Base-by-base conservation (phyloP, 2,797 vertebrate species). In the Gymnocypris eckloni region DNA sequence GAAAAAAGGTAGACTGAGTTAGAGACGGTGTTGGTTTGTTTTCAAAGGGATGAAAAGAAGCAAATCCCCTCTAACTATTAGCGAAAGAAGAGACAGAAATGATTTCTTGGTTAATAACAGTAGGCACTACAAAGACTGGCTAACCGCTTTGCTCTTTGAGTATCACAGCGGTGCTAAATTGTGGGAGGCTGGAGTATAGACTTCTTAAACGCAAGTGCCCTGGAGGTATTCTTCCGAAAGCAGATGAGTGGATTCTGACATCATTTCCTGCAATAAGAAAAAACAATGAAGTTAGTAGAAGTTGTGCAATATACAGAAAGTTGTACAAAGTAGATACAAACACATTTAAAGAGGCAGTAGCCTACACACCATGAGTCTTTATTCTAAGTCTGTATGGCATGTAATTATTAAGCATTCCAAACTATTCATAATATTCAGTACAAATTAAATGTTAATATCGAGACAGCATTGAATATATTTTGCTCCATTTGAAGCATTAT, bases 11-110 rank as follows among this genome's bases (percentile, higher is more conserved):
- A 61, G 64, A 67, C 54, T 39, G 48, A 56, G 81, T 54, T 80
- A 43, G 82, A 75, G 75, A 78, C 25, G 15, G 48, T 41, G 43
- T 88, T 87, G 83, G 72, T 90, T 85, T 88, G 84, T 87, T 88
- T 88, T 88, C 64, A 84, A 70, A 87, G 81, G 84, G 86, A 90
- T 90, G 86, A 89, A 90, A 89, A 89, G 86, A 71, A 86, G 77
- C 25, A 70, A 89, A 90, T 73, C 39, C 86, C 89, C 82, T 86
- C 61, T 70, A 85, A 86, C 82, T 89, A 82, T 89, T 86, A 72
- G 25, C 20, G 1, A 54, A 82, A 86, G 72, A 84, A 28, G 22
- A 28, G 79, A 73, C 22, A 22, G 71, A 82, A 81, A 79, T 82
- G 20, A 61, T 64, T 69, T 89, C 70, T 81, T 41, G 1, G 82